Conservation (phyloP, 2,888 invertebrate genomes). For the Epinotia ramella region DNA sequence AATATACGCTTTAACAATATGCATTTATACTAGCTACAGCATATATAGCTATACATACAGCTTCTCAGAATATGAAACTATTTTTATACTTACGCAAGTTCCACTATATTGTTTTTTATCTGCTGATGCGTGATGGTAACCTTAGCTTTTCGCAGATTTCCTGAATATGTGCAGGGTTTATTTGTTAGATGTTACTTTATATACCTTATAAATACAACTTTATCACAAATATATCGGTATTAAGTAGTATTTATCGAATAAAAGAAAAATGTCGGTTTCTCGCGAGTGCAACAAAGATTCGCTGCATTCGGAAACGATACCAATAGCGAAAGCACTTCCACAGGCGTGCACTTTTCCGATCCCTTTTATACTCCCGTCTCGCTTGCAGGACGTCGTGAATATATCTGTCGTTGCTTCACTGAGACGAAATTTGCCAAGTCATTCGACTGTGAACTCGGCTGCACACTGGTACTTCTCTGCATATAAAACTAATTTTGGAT, state of each 20-base stretch:
- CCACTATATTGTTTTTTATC: background rate
- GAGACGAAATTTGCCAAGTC: conserved; percentile 65
- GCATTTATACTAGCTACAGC: background rate
- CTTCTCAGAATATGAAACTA: background rate
- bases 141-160: background rate
- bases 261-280: conserved; percentile 47
- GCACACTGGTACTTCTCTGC: conserved; percentile 53
- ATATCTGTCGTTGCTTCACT: conserved; percentile 61
- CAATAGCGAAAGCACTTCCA: conserved; percentile 70
- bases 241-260: conserved; percentile 39
- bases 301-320: conserved; percentile 64
- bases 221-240: conserved; percentile 10
- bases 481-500: conserved; percentile 19
- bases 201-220: conserved; percentile 2
- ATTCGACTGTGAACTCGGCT: conserved; percentile 65
- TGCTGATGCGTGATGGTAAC: background rate
- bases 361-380: conserved; percentile 63
- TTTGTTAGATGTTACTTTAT: background rate
- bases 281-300: conserved; percentile 51
- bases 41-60: background rate
- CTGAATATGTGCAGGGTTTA: background rate
- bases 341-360: conserved; percentile 64
- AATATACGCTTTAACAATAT: background rate
- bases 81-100: conserved; percentile 5
- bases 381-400: conserved; percentile 61